Evolutionary conservation across 2,797 vertebrate species (phyloP), one percentile per base, ranked within the genome.

Genomic region (Myotis vivesi): DNA sequence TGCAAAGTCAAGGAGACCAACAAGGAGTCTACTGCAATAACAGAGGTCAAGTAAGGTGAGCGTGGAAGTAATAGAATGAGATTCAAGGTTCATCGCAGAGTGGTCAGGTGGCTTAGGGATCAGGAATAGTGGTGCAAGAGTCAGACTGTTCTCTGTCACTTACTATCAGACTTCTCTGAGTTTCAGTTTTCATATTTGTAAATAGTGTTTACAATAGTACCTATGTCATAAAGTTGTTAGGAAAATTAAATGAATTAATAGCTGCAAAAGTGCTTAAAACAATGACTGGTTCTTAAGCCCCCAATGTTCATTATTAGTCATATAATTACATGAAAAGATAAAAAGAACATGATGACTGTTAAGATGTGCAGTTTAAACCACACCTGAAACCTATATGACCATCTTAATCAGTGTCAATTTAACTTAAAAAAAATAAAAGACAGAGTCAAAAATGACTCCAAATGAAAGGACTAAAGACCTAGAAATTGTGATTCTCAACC

Each of bases 121-220:
- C 28, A 69, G 16, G 38, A 85, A 8, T 13, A 30, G 71, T 0
- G 2, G 2, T 1, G 28, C 38, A 44, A 23, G 28, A 68, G 15
- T 80, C 33, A 62, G 51, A 5, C 12, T 51, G 55, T 16, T 68
- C 41, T 33, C 23, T 46, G 25, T 36, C 51, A 28, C 33, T 38
- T 33, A 62, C 5, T 1, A 20, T 49, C 22, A 66, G 25, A 30
- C 25, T 75, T 57, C 59, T 49, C n/a, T 38, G 57, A 93, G 25
- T 86, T 33, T 91, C 23, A 5, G 72, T 91, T 85, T 91, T 41
- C 8, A 28, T 71, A 64, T 81, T 66, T 91, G 20, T 66, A 80
- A 73, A 69, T 33, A 64, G 10, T 22, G 30, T 81, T 85, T 41
- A 73, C 6, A 62, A 53, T 20, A 85, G 25, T 68, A 19, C 12